Evolutionary conservation across 1,140 invertebrate species (phyloP), one percentile per base, ranked within the genome.

Genomic region (Acromyrmex charruanus): DNA sequence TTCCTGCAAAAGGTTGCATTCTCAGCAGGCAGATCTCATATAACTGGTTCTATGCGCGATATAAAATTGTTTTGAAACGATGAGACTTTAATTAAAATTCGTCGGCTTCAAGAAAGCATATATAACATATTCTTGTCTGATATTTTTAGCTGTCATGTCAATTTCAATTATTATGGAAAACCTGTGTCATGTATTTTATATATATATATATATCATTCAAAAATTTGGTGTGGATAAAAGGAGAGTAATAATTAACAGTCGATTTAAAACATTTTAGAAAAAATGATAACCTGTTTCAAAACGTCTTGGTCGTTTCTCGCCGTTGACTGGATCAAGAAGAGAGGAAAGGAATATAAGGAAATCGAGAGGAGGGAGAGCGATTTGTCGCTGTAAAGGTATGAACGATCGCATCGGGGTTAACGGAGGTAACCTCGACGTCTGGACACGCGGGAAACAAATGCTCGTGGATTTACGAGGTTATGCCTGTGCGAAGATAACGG

Each of bases 321-420:
- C 49, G 61, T 21, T 35, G 63, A 68, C 4, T 39, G 49, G 31
- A 66, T 66, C 28, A 35, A 53, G 63, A 49, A 61, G 39, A 84
- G 69, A 14, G n/a, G 55, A 65, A 55, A 51, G 65, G 25, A 65
- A 51, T 35, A 12, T 16, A 53, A 55, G 44, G 65, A 51, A 79
- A 61, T 55, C 21, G 53, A 51, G 68, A 77, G 80, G 39, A 65
- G 81, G 77, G 77, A 49, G 68, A 90, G 87, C 89, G 89, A 91
- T 91, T 91, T 90, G 89, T 91, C 89, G 89, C 82, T 91, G 89
- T 91, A 91, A 86, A 88, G 89, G 66, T 44, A 91, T 90, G 89
- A 91, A 88, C 89, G 89, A 91, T 91, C 77, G 87, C 89, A 90
- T 90, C 87, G 77, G 82, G 89, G 89, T 91, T 91, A 91, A 90